Conservation (phyloP, 2,113 vertebrate species). For the Peromyscus californicus region DNA sequence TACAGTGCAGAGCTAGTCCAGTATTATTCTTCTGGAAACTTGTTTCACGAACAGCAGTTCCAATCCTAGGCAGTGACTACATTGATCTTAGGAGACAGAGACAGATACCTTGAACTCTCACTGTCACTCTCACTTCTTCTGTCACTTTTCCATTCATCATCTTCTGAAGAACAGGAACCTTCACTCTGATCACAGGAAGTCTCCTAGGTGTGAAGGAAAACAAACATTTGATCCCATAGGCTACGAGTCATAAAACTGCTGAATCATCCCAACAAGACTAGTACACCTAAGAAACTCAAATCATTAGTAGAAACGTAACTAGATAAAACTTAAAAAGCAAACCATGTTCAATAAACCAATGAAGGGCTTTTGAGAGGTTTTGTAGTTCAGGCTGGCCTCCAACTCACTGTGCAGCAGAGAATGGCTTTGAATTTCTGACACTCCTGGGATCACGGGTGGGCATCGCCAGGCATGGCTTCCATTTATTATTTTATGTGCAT, state of each 20-base stretch:
- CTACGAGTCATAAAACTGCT: background rate
- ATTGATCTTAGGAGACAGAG: background rate
- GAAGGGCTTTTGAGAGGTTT: background rate
- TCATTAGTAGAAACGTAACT: background rate
- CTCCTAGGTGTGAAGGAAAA: slow-evolving; percentile 86
- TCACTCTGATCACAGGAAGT: slow-evolving; percentile 92
- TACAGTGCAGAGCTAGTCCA: background rate
- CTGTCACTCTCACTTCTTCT: slow-evolving; percentile 91
- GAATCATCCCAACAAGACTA: background rate
- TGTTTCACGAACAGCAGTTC: background rate
- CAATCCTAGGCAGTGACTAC: background rate
- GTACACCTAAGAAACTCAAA: background rate
- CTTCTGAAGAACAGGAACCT: slow-evolving; percentile 89
- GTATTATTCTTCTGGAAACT: background rate
- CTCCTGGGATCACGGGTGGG: background rate
- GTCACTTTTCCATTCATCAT: slow-evolving; percentile 96
- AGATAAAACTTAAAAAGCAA: background rate
- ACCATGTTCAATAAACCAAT: background rate
- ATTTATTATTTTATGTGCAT: background rate
- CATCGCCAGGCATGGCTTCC: background rate
- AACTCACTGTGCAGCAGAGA: background rate
- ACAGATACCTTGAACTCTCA: slow-evolving; percentile 92
- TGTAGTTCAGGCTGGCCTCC: background rate
- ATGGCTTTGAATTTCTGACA: background rate
- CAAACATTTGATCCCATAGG: slow-evolving; percentile 20